These are phyloP conservation scores for Phaethon lepturus DNA, from an alignment of 2,113 vertebrate genomes.

Conservation along the genomic window DNA sequence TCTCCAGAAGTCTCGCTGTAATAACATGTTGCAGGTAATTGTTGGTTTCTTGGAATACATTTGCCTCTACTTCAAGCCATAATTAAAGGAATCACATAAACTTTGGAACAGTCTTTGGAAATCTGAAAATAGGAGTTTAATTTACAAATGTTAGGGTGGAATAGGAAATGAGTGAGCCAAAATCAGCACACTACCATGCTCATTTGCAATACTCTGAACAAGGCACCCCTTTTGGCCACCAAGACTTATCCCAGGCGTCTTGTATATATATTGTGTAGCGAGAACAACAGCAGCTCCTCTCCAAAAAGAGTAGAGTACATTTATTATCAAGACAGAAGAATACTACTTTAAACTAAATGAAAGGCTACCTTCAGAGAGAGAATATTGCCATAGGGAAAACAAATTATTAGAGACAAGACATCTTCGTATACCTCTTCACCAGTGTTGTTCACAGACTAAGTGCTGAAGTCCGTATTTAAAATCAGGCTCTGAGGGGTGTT, in stretches of 20 bases:
- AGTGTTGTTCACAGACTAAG: not conserved
- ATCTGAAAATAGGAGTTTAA: conserved; percentile 78
- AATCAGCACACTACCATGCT: conserved; percentile 45
- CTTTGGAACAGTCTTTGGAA: conserved; percentile 65
- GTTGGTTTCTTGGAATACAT: conserved; percentile 67
- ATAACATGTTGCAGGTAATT: conserved; percentile 76
- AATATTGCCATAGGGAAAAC: not conserved
- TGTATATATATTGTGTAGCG: not conserved
- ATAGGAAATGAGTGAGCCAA: conserved; percentile 67
- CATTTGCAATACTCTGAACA: not conserved
- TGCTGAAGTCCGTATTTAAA: not conserved
- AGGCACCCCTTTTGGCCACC: not conserved
- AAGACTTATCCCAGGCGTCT: not conserved
- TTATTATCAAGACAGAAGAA: not conserved
- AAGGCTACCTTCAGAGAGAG: not conserved
- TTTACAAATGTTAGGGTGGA: conserved; percentile 70
- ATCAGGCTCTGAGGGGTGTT: not conserved
- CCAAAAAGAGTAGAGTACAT: not conserved
- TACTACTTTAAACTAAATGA: not conserved
- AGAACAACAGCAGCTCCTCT: not conserved
- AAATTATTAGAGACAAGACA: not conserved
- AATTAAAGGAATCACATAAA: conserved; percentile 79
- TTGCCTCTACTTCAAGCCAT: conserved; percentile 72
- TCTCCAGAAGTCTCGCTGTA: conserved; percentile 66
- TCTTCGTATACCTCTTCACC: not conserved